Conservation (phyloP, 2,797 vertebrate genomes). For the Microctenopoma steveboyesi region DNA sequence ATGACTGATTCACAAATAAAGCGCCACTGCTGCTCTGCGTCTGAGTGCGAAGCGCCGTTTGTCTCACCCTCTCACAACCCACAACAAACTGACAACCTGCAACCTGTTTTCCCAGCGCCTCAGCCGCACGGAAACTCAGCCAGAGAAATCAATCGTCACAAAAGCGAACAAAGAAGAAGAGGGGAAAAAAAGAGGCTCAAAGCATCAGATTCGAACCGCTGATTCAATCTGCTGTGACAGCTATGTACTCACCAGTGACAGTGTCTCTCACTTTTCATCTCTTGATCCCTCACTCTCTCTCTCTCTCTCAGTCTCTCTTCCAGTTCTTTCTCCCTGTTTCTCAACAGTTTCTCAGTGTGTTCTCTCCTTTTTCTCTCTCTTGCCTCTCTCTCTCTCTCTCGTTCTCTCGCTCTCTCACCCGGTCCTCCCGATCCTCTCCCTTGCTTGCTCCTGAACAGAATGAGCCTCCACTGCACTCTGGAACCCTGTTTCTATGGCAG, state of each 20-base stretch:
- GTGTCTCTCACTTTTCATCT: conserved; percentile 71
- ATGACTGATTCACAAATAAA: conserved; percentile 45
- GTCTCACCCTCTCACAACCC: conserved; percentile 40
- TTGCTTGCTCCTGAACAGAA: conserved; percentile 77
- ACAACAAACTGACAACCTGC: conserved; percentile 65
- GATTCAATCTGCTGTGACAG: conserved; percentile 68
- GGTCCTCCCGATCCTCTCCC: conserved; percentile 72
- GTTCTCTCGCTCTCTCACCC: conserved; percentile 30
- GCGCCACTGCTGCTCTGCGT: conserved; percentile 49
- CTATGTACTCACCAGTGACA: conserved; percentile 79
- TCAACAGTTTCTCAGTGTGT: conserved; percentile 4
- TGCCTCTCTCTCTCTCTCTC: background rate
- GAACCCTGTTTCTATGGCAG: conserved; percentile 85
- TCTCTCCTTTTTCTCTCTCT: conserved; percentile 15
- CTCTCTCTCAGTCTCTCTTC: conserved; percentile 34
- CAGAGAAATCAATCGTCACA: conserved; percentile 48
- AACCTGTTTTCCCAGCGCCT: conserved; percentile 69
- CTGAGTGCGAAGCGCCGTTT: conserved; percentile 27
- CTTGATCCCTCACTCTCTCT: conserved; percentile 61
- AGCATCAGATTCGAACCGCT: conserved; percentile 55
- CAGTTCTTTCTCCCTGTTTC: conserved; percentile 15
- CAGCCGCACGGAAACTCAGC: conserved; percentile 42
- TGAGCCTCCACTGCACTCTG: conserved; percentile 80
- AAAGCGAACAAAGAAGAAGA: conserved; percentile 51
- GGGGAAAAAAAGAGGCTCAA: conserved; percentile 45